A percentile compares a stretch with the other conserved stretches of the same genome.
phyloP scores from a whole-genome alignment of 2,797 vertebrate species.

The Propithecus perrieri region DNA sequence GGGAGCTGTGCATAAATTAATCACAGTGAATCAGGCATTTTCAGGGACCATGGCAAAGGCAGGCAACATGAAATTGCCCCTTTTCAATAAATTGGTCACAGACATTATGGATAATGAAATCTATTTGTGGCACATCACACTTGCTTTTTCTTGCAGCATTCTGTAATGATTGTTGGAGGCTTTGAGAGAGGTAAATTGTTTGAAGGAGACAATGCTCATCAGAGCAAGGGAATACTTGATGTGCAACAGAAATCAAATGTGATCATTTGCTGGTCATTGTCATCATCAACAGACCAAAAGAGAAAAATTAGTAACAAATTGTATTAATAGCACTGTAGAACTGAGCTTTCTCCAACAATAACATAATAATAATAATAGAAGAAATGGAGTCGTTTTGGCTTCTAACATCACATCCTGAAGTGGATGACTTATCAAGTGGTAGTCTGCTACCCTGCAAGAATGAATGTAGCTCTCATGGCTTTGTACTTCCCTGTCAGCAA shows the following conservation, averaged over 20 bases:
- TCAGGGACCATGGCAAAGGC: not conserved
- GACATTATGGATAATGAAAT: not conserved
- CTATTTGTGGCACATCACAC: not conserved
- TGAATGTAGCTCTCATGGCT: not conserved
- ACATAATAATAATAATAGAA: not conserved
- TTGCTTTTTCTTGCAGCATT: slow-evolving; percentile 7
- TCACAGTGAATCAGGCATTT: not conserved
- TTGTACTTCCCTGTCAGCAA: slow-evolving; percentile 2
- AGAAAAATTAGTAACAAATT: slow-evolving; percentile 29
- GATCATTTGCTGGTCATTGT: not conserved
- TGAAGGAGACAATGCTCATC: not conserved
- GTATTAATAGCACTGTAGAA: not conserved
- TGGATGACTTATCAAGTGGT: not conserved
- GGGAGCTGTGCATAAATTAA: not conserved
- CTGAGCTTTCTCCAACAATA: not conserved
- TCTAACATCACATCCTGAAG: not conserved
- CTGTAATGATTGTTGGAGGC: not conserved
- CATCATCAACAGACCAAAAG: not conserved
- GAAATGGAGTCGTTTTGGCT: not conserved
- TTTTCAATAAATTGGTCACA: not conserved
- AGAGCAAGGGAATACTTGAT: not conserved
- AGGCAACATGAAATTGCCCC: not conserved
- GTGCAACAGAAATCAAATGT: not conserved
- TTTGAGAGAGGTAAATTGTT: not conserved
- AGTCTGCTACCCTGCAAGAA: not conserved